Evolutionary conservation across 2,888 invertebrate species (phyloP).

Genomic region (Sturmia bella): DNA sequence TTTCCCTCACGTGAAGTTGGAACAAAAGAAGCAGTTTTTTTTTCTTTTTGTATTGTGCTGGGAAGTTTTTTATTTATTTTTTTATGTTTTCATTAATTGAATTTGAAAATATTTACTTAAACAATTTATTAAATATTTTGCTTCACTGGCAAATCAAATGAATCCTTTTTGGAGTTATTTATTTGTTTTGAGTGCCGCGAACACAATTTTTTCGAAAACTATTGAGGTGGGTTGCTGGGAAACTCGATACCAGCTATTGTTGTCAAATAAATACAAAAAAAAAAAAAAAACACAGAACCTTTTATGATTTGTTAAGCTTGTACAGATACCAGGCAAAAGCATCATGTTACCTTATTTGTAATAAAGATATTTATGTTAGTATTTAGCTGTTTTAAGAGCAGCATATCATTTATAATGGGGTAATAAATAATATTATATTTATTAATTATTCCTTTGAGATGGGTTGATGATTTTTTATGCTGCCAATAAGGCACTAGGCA

Average conservation of each 20-base stretch:
- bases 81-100: constrained; percentile 43
- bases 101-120: constrained; percentile 66
- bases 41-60: constrained; percentile 45
- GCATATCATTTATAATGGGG: constrained; percentile 14
- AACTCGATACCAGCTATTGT: constrained; percentile 44
- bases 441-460: not conserved
- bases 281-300: constrained; percentile 43
- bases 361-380: not conserved
- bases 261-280: constrained; percentile 5
- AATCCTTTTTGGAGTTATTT: constrained; percentile 33
- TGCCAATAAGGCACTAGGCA: not conserved
- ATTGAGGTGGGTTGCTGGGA: constrained; percentile 44
- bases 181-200: constrained; percentile 22
- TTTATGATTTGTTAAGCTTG: constrained; percentile 37
- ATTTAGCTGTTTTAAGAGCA: constrained; percentile 29
- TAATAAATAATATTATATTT: constrained; percentile 8
- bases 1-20: constrained; percentile 32
- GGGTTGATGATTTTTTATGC: constrained; percentile 19
- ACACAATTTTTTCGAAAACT: constrained; percentile 30
- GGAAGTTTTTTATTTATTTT: constrained; percentile 35
- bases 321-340: constrained; percentile 32
- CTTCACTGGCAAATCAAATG: constrained; percentile 36
- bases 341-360: constrained; percentile 27
- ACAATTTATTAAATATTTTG: constrained; percentile 62
- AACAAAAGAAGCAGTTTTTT: constrained; percentile 8